Conservation (phyloP, 2,113 vertebrate genomes). For the Perca schrenkii region DNA sequence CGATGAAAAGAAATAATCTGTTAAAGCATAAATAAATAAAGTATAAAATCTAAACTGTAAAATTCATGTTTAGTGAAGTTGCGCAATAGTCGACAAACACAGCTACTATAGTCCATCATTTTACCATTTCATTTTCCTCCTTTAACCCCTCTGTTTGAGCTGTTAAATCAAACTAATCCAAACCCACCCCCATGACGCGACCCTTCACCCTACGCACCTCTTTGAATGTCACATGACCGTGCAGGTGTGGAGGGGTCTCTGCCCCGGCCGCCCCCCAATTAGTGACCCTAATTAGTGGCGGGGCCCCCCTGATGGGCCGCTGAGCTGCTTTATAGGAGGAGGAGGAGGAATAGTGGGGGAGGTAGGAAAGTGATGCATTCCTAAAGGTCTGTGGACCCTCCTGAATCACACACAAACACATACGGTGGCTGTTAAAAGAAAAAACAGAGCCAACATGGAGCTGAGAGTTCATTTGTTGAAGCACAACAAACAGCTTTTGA, state of each 20-base stretch:
- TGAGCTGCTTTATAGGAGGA: slow-evolving; percentile 76
- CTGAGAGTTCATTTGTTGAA: slow-evolving; percentile 50
- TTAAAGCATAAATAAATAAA: neutral
- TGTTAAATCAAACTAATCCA: slow-evolving; percentile 66
- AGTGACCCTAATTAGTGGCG: slow-evolving; percentile 86
- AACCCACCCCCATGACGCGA: slow-evolving; percentile 36
- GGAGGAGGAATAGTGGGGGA: slow-evolving; percentile 30
- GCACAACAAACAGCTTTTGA: slow-evolving; percentile 62
- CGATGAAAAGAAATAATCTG: too few relatives aligned
- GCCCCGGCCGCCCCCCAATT: slow-evolving; percentile 83
- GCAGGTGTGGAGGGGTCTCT: slow-evolving; percentile 88
- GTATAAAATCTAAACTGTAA: neutral
- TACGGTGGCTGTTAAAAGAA: slow-evolving; percentile 28
- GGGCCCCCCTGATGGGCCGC: slow-evolving; percentile 82
- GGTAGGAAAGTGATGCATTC: slow-evolving; percentile 72
- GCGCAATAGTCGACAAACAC: neutral
- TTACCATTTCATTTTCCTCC: slow-evolving; percentile 19
- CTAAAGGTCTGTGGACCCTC: slow-evolving; percentile 62
- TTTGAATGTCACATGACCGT: slow-evolving; percentile 84
- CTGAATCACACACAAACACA: slow-evolving; percentile 63
- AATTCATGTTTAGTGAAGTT: neutral
- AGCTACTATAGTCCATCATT: neutral
- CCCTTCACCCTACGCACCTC: slow-evolving; percentile 84
- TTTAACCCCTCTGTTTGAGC: slow-evolving; percentile 22
- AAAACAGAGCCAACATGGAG: slow-evolving; percentile 48